A percentile compares a stretch with the other conserved stretches of the same genome.
Conservation (phyloP, 2,797 vertebrate genomes). For the Leucoraja ocellata region DNA sequence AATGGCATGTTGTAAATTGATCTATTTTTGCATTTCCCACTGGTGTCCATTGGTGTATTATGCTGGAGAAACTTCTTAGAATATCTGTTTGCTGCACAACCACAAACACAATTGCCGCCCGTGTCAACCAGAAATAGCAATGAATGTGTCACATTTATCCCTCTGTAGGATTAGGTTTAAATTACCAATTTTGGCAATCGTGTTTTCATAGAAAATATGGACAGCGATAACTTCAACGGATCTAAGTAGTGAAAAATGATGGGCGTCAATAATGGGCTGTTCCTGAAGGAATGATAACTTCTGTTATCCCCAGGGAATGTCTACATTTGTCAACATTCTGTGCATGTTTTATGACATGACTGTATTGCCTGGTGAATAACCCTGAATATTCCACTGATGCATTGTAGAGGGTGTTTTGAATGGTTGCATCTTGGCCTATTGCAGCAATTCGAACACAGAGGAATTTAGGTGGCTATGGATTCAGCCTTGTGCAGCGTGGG, state of each 20-base stretch:
- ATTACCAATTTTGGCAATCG: not conserved
- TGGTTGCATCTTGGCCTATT: too few species aligned
- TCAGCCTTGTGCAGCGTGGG: too few species aligned
- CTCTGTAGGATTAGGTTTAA: not conserved
- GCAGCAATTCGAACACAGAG: too few species aligned
- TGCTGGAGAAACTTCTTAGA: not conserved
- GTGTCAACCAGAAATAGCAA: not conserved
- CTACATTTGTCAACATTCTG: not conserved
- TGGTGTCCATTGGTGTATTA: not conserved
- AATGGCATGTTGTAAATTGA: not conserved
- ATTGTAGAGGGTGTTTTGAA: too few species aligned
- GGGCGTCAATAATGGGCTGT: not conserved
- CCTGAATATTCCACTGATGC: not conserved
- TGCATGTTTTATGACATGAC: not conserved
- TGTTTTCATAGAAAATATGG: not conserved
- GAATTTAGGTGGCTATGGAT: too few species aligned
- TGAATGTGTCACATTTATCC: not conserved
- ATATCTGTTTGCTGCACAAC: too few species aligned
- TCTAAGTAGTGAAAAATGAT: not conserved
- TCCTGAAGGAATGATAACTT: not conserved
- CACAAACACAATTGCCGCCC: not conserved
- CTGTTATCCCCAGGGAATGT: not conserved
- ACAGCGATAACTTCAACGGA: not conserved
- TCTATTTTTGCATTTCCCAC: not conserved
- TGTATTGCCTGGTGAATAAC: not conserved